Evolutionary conservation across 2,888 invertebrate species (phyloP), one percentile per base, ranked within the genome.

Genomic region (Ecdyonurus torrentis): DNA sequence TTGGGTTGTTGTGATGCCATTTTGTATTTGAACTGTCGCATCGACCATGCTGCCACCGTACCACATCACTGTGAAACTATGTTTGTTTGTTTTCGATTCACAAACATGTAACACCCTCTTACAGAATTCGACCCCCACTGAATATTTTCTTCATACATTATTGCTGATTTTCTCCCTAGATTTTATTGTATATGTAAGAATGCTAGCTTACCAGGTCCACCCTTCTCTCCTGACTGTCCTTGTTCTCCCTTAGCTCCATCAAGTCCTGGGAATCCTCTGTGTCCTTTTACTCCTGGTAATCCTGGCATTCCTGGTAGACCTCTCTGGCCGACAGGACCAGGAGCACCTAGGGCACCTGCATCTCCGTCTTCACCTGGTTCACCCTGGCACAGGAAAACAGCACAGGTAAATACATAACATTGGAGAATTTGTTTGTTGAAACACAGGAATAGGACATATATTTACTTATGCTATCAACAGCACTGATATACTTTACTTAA

Each of bases 231-330:
- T 2, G 77, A 63, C 1, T 77, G 71, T 0, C 91, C 91, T 72
- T 84, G 84, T 68, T 91, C 90, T 2, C 91, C 91, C 74, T 91
- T 91, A 2, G 82, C 76, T 0, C 91, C 91, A 70, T 91, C 88
- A 64, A 85, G 75, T 22, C 91, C 91, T 19, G 82, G 83, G 69
- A 85, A 88, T 1, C 91, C 91, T 61, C 88, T 79, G 72, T 91
- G 91, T 0, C 91, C 91, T 74, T 91, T 91, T 0, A 83, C 73
- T 1, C 92, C 92, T 1, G 89, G 88, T 2, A 90, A 76, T 1
- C 91, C 91, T 0, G 90, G 88, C 74, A 87, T 78, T 52, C 91
- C 85, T 2, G 83, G 79, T 7, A 83, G 73, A 1, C 92, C 92
- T 67, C 90, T 78, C 0, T 86, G 79, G 1, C 91, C 91, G 1